These are phyloP conservation scores for Physeter macrocephalus DNA, from an alignment of 2,113 vertebrate genomes.

Conservation along the genomic window DNA sequence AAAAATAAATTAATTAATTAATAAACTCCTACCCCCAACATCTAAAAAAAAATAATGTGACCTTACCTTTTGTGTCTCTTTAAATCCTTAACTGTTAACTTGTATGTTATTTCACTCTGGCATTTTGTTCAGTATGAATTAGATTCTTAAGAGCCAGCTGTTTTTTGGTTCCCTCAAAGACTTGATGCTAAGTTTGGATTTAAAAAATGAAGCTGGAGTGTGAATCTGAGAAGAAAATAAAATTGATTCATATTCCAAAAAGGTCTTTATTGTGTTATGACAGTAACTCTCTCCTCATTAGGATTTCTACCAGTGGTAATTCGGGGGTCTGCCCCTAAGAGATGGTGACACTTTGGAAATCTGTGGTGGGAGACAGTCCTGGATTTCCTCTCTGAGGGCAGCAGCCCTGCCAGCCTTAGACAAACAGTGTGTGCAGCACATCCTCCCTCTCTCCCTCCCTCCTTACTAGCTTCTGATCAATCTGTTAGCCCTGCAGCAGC, in stretches of 20 bases:
- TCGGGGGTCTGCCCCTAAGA: slow-evolving; percentile 10
- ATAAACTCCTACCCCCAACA: too few species aligned
- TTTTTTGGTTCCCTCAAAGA: slow-evolving; percentile 61
- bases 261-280: slow-evolving; percentile 24
- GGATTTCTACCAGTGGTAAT: not conserved
- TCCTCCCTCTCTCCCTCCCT: not conserved
- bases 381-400: not conserved
- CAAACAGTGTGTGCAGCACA: not conserved
- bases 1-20: too few species aligned
- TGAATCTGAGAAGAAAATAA: slow-evolving; percentile 45
- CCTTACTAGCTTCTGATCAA: not conserved
- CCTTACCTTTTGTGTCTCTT: slow-evolving; percentile 58
- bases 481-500: slow-evolving; percentile 58
- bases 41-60: slow-evolving; percentile 56
- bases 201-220: slow-evolving; percentile 40
- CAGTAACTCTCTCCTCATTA: not conserved
- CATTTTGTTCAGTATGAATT: slow-evolving; percentile 67
- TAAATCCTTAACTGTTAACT: slow-evolving; percentile 48
- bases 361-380: not conserved
- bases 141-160: slow-evolving; percentile 64
- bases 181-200: slow-evolving; percentile 59
- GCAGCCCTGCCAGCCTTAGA: slow-evolving; percentile 1
- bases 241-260: not conserved
- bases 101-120: slow-evolving; percentile 47
- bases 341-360: not conserved